phyloP scores from a whole-genome alignment of 1,140 invertebrate genomes.

The Tribolium castaneum region DNA sequence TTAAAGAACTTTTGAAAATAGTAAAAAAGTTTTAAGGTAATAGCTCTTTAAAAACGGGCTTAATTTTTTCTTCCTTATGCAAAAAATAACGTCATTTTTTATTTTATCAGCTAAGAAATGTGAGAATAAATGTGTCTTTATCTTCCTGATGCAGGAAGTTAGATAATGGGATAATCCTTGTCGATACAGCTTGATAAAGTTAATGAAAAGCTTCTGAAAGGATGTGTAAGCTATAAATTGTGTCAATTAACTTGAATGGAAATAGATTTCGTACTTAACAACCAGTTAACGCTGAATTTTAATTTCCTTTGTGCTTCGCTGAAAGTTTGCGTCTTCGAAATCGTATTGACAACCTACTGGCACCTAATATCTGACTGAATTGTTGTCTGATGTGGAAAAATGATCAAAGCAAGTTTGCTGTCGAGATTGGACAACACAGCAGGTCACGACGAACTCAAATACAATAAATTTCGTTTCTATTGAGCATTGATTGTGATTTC shows the following conservation, averaged over 20 bases:
- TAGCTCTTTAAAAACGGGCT: no score
- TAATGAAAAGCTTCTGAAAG: constrained; percentile 6
- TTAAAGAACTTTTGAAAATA: no score
- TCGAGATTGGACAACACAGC: not conserved
- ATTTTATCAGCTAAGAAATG: no score
- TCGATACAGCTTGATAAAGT: not conserved
- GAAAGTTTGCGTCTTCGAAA: not conserved
- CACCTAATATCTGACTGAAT: not conserved
- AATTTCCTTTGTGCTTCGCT: not conserved
- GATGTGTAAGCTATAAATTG: not conserved
- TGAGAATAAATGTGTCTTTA: no score
- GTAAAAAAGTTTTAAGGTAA: not conserved
- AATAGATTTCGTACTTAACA: not conserved
- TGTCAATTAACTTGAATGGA: not conserved
- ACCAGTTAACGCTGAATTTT: not conserved
- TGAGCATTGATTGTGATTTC: not conserved
- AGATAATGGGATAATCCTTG: not conserved
- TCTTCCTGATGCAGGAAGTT: not conserved
- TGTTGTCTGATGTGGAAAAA: not conserved
- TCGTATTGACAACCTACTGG: not conserved
- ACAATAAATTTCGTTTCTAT: not conserved
- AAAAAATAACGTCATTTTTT: no score
- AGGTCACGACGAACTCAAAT: not conserved
- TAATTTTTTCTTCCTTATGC: not conserved
- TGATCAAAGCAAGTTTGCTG: not conserved